Percentiles rank a stretch among this genome's conserved stretches.
Conservation (phyloP, 2,113 vertebrate species). For the Nestor notabilis region DNA sequence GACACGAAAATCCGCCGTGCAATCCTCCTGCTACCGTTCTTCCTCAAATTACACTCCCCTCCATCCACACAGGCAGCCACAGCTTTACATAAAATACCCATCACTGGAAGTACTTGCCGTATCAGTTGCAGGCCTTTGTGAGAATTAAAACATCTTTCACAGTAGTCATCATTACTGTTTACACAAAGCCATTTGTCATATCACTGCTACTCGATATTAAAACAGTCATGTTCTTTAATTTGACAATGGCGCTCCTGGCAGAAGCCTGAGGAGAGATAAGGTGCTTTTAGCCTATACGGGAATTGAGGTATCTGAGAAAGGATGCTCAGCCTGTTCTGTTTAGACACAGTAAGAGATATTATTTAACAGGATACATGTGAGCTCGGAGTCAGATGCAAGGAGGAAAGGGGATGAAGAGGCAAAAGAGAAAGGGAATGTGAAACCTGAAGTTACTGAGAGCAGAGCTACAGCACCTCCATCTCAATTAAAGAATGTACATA, state of each 20-base stretch:
- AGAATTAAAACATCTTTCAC: background rate
- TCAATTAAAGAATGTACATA: slow-evolving; percentile 26
- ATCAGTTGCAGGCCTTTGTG: background rate
- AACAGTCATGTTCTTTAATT: background rate
- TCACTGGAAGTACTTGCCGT: background rate
- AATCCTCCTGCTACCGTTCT: background rate
- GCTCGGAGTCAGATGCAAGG: accelerated
- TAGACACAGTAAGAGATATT: background rate
- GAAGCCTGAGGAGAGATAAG: background rate
- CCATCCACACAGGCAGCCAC: background rate
- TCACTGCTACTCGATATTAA: background rate
- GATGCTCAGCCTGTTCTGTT: background rate
- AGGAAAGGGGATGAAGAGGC: background rate
- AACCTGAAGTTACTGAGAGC: background rate
- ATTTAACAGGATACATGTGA: slow-evolving; percentile 6
- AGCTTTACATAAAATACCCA: background rate
- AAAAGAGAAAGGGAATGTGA: slow-evolving; percentile 10
- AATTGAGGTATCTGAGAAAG: slow-evolving; percentile 2
- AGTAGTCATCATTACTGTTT: background rate
- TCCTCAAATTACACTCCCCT: background rate
- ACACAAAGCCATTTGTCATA: slow-evolving; percentile 11
- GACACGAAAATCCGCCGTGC: background rate
- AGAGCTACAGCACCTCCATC: slow-evolving; percentile 14
- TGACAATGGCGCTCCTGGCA: slow-evolving; percentile 15
- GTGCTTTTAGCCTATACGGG: background rate